A percentile compares a stretch with the other conserved stretches of the same genome.
Evolutionary conservation across 2,797 vertebrate genomes (phyloP).

Genomic region (Aphelocoma californica): DNA sequence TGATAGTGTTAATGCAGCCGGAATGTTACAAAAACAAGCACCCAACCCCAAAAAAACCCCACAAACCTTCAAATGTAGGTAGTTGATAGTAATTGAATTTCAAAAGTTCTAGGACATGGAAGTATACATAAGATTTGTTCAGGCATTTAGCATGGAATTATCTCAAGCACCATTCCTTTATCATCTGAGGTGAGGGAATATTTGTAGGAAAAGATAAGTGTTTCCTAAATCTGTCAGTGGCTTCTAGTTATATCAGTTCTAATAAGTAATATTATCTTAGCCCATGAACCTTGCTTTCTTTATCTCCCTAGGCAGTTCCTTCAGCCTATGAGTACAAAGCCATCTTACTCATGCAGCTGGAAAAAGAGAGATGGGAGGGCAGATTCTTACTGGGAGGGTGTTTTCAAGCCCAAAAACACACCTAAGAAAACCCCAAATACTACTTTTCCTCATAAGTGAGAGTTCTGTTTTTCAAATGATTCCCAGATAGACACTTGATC

Average conservation of each 20-base stretch:
- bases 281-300: neutral
- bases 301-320: neutral
- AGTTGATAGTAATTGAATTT: neutral
- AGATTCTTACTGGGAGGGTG: neutral
- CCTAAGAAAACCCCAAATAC: neutral
- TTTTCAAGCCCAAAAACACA: neutral
- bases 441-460: neutral
- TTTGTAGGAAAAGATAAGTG: neutral
- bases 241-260: neutral
- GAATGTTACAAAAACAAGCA: neutral
- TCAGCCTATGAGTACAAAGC: neutral
- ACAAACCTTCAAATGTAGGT: fast-evolving
- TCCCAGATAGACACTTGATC: neutral
- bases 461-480: neutral
- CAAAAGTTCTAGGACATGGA: neutral
- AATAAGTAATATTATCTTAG: neutral
- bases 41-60: neutral
- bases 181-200: neutral
- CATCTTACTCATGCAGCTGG: neutral
- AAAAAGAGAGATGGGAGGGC: neutral
- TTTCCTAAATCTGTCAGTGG: neutral
- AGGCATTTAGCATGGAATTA: neutral
- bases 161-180: neutral
- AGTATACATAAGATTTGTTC: neutral
- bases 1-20: neutral